Evolutionary conservation across 2,113 vertebrate species (phyloP).

Genomic region (Centrocercus urophasianus): DNA sequence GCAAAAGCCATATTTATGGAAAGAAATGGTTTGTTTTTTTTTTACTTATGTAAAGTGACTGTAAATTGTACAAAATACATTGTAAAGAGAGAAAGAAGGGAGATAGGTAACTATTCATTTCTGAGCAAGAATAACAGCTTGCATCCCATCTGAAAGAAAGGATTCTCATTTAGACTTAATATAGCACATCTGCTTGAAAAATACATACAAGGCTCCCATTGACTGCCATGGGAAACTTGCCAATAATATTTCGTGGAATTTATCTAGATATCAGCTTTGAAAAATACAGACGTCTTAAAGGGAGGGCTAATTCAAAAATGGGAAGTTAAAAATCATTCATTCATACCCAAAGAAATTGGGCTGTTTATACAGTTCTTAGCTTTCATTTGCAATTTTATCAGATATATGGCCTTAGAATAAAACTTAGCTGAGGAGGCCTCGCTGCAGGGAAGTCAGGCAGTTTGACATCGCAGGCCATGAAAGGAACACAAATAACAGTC

Average conservation of each 20-base stretch:
- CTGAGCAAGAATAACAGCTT: conserved; percentile 25
- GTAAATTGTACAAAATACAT: not conserved
- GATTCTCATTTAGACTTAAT: conserved; percentile 43
- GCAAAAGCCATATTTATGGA: not conserved
- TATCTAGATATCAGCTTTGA: not conserved
- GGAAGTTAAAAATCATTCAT: conserved; percentile 16
- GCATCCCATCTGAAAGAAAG: conserved; percentile 22
- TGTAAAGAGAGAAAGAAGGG: not conserved
- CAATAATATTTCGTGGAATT: conserved; percentile 55
- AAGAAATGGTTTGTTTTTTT: no score
- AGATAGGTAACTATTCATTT: not conserved
- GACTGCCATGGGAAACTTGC: conserved; percentile 28
- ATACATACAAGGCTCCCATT: conserved; percentile 51
- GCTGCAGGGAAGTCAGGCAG: not conserved
- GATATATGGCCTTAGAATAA: not conserved
- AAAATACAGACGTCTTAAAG: conserved; percentile 50
- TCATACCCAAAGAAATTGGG: not conserved
- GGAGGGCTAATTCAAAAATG: not conserved
- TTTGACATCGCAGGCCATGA: not conserved
- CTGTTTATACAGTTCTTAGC: not conserved
- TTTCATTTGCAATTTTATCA: not conserved
- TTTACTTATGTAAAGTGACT: no score
- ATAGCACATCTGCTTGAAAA: conserved; percentile 61
- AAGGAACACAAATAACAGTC: not conserved
- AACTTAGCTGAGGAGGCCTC: not conserved